Evolutionary conservation across 2,113 vertebrate species (phyloP).

Genomic region (Astatoreochromis straeleni): DNA sequence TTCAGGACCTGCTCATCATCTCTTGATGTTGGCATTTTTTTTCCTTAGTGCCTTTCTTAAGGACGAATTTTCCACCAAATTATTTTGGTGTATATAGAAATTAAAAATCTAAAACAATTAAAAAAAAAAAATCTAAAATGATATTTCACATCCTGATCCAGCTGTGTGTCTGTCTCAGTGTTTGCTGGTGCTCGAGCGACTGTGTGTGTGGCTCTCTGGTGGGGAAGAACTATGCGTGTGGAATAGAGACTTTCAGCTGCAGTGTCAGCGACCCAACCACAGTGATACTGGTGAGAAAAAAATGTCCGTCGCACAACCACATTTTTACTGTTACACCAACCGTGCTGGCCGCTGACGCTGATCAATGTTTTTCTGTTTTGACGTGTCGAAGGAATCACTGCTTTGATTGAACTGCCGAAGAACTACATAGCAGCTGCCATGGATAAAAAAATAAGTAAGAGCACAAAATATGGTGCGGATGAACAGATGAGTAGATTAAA

Average conservation of each 20-base stretch:
- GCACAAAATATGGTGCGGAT: not conserved
- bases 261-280: constrained; percentile 80
- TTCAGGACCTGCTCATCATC: not conserved
- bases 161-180: constrained; percentile 71
- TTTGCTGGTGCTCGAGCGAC: constrained; percentile 81
- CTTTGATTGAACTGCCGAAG: constrained; percentile 85
- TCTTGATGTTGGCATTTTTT: not conserved
- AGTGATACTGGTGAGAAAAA: constrained; percentile 81
- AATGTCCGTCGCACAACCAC: not conserved
- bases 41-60: not conserved
- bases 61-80: not conserved
- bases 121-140: not conserved
- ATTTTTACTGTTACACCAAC: not conserved
- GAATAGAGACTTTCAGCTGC: constrained; percentile 83
- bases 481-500: not conserved
- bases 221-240: constrained; percentile 89
- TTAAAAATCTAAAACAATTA: not conserved
- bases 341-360: not conserved
- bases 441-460: constrained; percentile 86
- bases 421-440: constrained; percentile 85
- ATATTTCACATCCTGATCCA: not conserved
- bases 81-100: not conserved
- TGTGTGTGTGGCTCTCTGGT: constrained; percentile 86
- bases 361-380: not conserved
- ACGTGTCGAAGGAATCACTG: constrained; percentile 74